These are phyloP conservation scores for Microtus ochrogaster DNA, from an alignment of 2,113 vertebrate species.

Conservation along the genomic window DNA sequence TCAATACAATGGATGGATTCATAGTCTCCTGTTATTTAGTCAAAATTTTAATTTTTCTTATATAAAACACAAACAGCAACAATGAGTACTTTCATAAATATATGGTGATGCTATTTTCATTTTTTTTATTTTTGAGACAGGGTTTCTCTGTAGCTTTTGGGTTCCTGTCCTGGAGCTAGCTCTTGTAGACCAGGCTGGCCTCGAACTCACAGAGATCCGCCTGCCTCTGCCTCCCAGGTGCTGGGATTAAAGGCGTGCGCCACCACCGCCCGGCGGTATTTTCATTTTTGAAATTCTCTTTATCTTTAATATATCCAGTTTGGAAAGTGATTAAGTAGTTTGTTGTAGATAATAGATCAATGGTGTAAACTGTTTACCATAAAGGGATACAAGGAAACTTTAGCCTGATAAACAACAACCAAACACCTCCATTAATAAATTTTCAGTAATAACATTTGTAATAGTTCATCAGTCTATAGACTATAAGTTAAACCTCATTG, in stretches of 20 bases:
- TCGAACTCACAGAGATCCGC: no score
- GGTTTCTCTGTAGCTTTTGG: no score
- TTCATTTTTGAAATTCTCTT: neutral
- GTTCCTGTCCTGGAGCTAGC: no score
- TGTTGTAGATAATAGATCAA: no score
- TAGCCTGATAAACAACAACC: neutral
- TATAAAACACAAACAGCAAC: neutral
- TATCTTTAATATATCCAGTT: neutral
- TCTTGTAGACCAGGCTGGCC: no score
- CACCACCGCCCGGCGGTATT: no score
- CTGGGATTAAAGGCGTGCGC: no score
- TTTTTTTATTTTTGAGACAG: neutral
- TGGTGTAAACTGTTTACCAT: neutral
- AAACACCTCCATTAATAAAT: neutral
- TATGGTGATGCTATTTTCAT: neutral
- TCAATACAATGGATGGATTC: neutral
- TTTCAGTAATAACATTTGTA: neutral
- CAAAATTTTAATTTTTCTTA: neutral
- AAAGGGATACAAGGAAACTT: neutral
- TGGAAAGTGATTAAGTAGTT: neutral
- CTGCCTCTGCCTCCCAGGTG: no score
- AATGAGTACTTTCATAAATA: neutral
- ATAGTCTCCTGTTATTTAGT: neutral
- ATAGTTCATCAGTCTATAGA: neutral
- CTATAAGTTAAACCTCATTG: neutral